Evolutionary conservation across 2,113 vertebrate species (phyloP).

Genomic region (Sigmodon hispidus): DNA sequence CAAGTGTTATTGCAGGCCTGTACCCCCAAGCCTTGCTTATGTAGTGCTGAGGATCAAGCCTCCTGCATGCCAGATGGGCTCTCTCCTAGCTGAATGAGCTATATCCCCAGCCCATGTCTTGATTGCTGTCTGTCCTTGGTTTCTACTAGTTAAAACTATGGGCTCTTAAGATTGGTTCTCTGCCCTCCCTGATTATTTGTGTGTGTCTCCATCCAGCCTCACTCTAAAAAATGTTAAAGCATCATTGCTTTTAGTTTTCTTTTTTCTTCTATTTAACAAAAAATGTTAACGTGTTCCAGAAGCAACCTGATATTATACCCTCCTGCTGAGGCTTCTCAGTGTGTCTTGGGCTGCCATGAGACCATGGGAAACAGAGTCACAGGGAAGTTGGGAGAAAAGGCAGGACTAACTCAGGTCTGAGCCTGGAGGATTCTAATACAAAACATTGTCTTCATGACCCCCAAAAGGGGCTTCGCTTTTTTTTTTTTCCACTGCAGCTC

Average conservation of each 20-base stretch:
- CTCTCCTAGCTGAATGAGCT: too few species aligned
- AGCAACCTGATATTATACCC: not conserved
- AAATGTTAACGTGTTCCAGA: not conserved
- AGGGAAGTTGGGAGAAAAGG: not conserved
- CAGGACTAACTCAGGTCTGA: constrained; percentile 47
- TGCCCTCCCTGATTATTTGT: not conserved
- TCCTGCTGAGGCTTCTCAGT: not conserved
- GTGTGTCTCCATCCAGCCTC: too few species aligned
- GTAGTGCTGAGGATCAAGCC: not conserved
- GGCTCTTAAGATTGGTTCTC: constrained; percentile 12
- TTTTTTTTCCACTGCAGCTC: constrained; percentile 45
- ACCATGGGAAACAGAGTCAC: constrained; percentile 55
- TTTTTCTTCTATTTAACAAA: not conserved
- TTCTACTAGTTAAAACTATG: not conserved
- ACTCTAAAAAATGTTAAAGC: not conserved
- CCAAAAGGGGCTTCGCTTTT: constrained; percentile 2
- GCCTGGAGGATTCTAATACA: constrained; percentile 52
- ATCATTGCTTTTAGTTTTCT: not conserved
- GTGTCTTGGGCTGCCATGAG: constrained; percentile 57
- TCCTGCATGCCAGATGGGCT: not conserved
- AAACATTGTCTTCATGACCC: constrained; percentile 64
- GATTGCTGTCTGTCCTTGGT: not conserved
- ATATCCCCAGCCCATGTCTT: not conserved
- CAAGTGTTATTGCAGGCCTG: not conserved
- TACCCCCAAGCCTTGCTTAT: too few species aligned